Evolutionary conservation across 1,140 invertebrate species (phyloP), one percentile per base, ranked within the genome.

Genomic region (Latrodectus geometricus): DNA sequence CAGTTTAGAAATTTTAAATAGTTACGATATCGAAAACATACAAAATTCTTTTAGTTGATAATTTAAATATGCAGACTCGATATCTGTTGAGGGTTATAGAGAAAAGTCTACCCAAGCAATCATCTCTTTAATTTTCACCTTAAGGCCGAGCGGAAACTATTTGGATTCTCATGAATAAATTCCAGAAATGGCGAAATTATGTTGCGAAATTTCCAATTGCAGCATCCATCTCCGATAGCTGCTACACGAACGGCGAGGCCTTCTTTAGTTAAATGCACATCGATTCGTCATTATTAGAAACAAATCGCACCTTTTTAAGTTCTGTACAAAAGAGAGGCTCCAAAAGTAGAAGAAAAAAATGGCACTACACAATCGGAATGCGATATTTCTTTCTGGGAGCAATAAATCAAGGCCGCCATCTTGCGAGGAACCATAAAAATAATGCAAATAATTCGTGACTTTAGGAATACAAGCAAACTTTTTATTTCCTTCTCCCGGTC

Each of bases 361-460:
- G 17, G 54, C 54, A 11, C 54, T n/a, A n/a, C 68, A n/a, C 68
- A 69, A 69, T 69, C 68, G 68, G 68, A 69, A 69, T 69, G 68
- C 68, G 68, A 69, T 69, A 69, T 69, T 69, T 23, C 68, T 69
- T 69, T 69, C 21, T 69, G 17, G 68, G 54, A 20, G 68, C 68
- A 23, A 69, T 69, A 69, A n/a, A 69, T 69, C 68, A 20, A 15
- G 68, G 20, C 9, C 68, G 68, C 21, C 68, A n/a, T 20, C 21
- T 23, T 69, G 0, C 9, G 68, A 69, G 21, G 68, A 69, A 35
- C 17, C 68, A 69, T 69, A 69, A 69, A 69, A 69, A 21, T n/a
- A 69, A 69, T 69, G 68, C 68, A 69, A 69, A 69, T 69, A 69
- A 15, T 69, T 69, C 68, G 68, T 69, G 68, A 69, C n/a, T 23